A percentile compares a stretch with the other conserved stretches of the same genome.
These are phyloP conservation scores for Drosophila littoralis DNA, from an alignment of 1,140 invertebrate genomes.

Conservation along the genomic window DNA sequence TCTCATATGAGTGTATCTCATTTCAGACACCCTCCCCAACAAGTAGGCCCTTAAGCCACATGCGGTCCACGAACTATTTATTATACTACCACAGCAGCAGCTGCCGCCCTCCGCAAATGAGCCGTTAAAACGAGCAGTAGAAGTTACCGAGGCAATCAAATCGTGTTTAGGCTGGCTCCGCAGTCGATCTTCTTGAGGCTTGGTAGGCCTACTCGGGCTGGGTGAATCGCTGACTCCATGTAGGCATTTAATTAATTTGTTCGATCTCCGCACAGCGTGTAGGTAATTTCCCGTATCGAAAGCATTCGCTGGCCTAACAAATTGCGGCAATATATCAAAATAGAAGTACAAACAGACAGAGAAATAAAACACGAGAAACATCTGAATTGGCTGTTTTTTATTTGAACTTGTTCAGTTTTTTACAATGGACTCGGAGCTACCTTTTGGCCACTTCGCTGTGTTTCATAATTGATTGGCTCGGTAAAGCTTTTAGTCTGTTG, in stretches of 20 bases:
- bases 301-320: conserved; percentile 64
- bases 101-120: conserved; percentile 48
- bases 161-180: conserved; percentile 54
- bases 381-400: conserved; percentile 52
- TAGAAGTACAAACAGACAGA: conserved; percentile 14
- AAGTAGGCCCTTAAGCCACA: conserved; percentile 43
- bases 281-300: conserved; percentile 76
- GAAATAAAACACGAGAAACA: conserved; percentile 25
- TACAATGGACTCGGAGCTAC: conserved; percentile 36
- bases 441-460: conserved; percentile 57
- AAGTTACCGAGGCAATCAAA: conserved; percentile 55
- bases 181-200: conserved; percentile 47
- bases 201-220: conserved; percentile 42
- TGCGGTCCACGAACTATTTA: conserved; percentile 71
- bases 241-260: conserved; percentile 76
- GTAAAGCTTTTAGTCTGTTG: conserved; percentile 37
- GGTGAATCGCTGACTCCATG: conserved; percentile 43
- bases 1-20: conserved; percentile 24
- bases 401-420: conserved; percentile 31
- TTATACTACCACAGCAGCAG: conserved; percentile 41
- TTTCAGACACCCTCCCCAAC: conserved; percentile 23
- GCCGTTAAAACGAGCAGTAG: conserved; percentile 57
- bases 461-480: conserved; percentile 67
- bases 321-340: conserved; percentile 75
- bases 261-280: conserved; percentile 71